Evolutionary conservation across 2,888 invertebrate species (phyloP).

Genomic region (Allolobophora icterica): DNA sequence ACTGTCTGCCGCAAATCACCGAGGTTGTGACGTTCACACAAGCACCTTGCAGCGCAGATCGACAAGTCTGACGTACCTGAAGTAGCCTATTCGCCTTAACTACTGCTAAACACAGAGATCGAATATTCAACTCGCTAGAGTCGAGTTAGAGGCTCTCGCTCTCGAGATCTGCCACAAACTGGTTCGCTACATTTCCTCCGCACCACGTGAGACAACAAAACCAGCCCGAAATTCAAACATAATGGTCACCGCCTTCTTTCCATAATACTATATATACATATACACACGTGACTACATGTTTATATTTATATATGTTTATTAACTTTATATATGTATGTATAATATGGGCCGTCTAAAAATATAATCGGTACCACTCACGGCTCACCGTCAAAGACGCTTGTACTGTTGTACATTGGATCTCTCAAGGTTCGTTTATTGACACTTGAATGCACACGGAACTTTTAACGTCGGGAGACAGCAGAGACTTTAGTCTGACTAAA

Average conservation of each 20-base stretch:
- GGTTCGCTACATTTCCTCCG: background rate
- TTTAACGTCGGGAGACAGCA: background rate
- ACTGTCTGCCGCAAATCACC: background rate
- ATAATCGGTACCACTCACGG: background rate
- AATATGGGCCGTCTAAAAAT: background rate
- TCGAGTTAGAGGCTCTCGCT: background rate
- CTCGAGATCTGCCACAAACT: conserved; percentile 1
- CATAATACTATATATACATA: background rate
- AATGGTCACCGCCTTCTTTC: background rate
- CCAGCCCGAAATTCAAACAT: background rate
- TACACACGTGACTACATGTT: background rate
- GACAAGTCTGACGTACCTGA: no score
- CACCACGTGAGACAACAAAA: background rate
- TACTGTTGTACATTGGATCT: background rate
- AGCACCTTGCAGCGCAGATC: background rate
- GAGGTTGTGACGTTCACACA: no score
- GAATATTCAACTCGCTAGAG: background rate
- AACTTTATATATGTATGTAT: background rate
- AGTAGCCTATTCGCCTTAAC: background rate
- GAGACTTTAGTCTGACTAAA: background rate
- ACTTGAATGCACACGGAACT: background rate
- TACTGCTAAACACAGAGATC: background rate
- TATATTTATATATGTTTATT: background rate
- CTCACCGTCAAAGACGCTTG: background rate
- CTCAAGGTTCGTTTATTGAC: background rate